These are phyloP conservation scores for Champsocephalus esox DNA, from an alignment of 2,797 vertebrate genomes.

Conservation along the genomic window DNA sequence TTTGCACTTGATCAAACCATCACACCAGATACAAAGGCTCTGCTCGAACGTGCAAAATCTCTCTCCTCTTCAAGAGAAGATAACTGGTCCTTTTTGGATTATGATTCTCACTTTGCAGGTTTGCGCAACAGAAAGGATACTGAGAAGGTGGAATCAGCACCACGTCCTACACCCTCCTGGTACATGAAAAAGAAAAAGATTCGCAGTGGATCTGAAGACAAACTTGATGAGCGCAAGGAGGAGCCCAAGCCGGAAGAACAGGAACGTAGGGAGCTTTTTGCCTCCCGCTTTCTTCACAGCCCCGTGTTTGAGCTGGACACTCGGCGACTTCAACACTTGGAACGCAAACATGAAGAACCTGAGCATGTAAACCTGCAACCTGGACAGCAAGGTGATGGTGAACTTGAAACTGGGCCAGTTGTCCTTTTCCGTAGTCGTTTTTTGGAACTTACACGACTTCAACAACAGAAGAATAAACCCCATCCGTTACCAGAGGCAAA, in stretches of 20 bases:
- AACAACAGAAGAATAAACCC: slow-evolving; percentile 94
- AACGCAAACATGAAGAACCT: slow-evolving; percentile 93
- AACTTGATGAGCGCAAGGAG: slow-evolving; percentile 95
- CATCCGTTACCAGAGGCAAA: slow-evolving; percentile 88
- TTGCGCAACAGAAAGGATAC: slow-evolving; percentile 96
- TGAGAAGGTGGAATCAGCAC: slow-evolving; percentile 94
- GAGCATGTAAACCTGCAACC: slow-evolving; percentile 87
- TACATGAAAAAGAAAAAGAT: slow-evolving; percentile 99
- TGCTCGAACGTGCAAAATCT: slow-evolving; percentile 98
- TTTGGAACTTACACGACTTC: slow-evolving; percentile 90
- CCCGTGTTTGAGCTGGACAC: slow-evolving; percentile 99
- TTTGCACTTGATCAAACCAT: slow-evolving; percentile 97
- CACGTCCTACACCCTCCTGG: slow-evolving; percentile 96
- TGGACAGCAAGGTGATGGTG: slow-evolving; percentile 88
- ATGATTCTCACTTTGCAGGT: slow-evolving; percentile 94
- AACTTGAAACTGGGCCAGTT: slow-evolving; percentile 89
- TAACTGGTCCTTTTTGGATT: slow-evolving; percentile 98
- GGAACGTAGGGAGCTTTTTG: slow-evolving; percentile 95
- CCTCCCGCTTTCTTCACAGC: slow-evolving; percentile 97
- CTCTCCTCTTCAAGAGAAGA: slow-evolving; percentile 97
- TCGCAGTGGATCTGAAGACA: slow-evolving; percentile 94
- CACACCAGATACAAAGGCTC: slow-evolving; percentile 97
- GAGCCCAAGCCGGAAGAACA: slow-evolving; percentile 96
- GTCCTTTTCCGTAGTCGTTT: slow-evolving; percentile 97
- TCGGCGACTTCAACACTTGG: slow-evolving; percentile 94